These are phyloP conservation scores for Botia almorhae DNA, from an alignment of 2,797 vertebrate genomes.

Conservation along the genomic window DNA sequence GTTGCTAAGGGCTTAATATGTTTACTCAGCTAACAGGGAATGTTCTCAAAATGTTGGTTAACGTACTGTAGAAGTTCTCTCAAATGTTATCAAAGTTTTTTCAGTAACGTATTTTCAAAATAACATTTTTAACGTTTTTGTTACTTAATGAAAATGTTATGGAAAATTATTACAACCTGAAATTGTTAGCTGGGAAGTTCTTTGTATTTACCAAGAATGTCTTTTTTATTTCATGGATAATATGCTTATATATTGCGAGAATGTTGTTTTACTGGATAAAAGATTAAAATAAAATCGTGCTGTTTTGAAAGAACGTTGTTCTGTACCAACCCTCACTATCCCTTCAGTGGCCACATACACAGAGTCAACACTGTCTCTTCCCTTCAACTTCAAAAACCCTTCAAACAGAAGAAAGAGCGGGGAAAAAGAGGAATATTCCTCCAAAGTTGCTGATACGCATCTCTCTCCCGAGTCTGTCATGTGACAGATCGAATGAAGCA, in stretches of 20 bases:
- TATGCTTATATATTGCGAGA: no score
- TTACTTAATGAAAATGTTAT: slow-evolving; percentile 29
- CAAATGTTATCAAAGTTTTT: no score
- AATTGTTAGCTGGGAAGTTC: neutral
- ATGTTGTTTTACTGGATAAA: neutral
- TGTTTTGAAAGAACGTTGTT: neutral
- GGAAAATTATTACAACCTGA: neutral
- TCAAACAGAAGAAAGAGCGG: slow-evolving; percentile 56
- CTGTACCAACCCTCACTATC: slow-evolving; percentile 12
- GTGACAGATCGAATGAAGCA: slow-evolving; percentile 56
- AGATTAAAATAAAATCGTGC: slow-evolving; percentile 19
- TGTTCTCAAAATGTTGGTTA: no score
- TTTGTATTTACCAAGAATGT: neutral
- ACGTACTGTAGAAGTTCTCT: no score
- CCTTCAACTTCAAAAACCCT: slow-evolving; percentile 65
- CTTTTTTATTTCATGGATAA: neutral
- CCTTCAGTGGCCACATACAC: slow-evolving; percentile 58
- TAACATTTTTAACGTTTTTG: neutral
- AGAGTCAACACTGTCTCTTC: slow-evolving; percentile 52
- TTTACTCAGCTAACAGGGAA: no score
- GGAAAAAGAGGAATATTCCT: slow-evolving; percentile 63
- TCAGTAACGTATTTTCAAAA: no score
- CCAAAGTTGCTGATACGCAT: slow-evolving; percentile 65
- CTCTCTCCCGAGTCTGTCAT: slow-evolving; percentile 61
- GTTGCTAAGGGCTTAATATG: no score